Conservation (phyloP, 2,113 vertebrate genomes). For the Cavia aperea region DNA sequence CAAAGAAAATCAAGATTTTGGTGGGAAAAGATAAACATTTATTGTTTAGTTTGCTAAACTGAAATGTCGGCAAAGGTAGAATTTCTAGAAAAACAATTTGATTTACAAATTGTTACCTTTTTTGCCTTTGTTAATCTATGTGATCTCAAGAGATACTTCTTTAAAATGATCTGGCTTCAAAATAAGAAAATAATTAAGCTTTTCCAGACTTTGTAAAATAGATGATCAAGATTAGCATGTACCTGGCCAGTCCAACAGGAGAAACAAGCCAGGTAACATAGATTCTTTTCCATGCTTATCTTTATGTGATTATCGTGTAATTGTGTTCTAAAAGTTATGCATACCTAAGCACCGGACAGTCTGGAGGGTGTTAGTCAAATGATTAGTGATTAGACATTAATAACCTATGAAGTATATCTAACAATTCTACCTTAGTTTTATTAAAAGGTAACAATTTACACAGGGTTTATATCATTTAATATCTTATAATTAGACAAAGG, state of each 20-base stretch:
- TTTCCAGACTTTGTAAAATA: not conserved
- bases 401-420: not conserved
- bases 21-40: not conserved
- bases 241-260: not conserved
- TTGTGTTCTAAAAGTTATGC: not conserved
- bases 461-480: not conserved
- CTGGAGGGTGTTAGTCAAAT: not conserved
- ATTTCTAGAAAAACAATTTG: conserved; percentile 34
- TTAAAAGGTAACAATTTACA: not conserved
- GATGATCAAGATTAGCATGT: not conserved
- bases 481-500: not conserved
- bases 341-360: not conserved
- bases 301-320: not conserved
- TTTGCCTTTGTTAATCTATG: not conserved
- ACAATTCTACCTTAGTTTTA: not conserved
- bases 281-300: not conserved
- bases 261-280: not conserved
- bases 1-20: not conserved
- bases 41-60: conserved; percentile 5
- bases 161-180: not conserved
- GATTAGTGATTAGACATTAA: not conserved
- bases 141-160: not conserved
- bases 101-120: conserved; percentile 21
- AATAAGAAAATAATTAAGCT: not conserved
- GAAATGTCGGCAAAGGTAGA: not conserved